These are phyloP conservation scores for Venusia cambrica DNA, from an alignment of 2,888 invertebrate species.

Conservation along the genomic window DNA sequence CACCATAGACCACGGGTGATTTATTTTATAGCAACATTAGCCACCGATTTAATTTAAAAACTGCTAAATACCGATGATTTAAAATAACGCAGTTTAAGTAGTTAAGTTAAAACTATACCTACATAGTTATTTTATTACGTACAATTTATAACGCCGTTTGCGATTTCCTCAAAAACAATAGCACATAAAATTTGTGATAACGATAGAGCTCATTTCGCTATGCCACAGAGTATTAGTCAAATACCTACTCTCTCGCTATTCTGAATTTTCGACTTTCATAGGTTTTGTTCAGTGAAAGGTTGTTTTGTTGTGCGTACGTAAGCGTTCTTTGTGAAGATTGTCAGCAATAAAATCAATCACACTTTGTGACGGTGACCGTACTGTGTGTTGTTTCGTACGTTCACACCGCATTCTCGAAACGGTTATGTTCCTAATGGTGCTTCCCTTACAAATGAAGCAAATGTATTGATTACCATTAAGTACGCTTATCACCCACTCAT, in stretches of 20 bases:
- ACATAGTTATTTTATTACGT: no score
- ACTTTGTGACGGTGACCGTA: conserved; percentile 18
- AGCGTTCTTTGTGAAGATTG: conserved; percentile 11
- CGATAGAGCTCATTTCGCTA: no score
- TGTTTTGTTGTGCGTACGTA: conserved; percentile 15
- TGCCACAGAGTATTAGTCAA: no score
- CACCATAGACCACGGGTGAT: no score
- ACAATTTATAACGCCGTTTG: conserved; percentile 46
- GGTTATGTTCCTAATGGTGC: conserved; percentile 11
- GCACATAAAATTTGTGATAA: conserved; percentile 13
- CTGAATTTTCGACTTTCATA: conserved; percentile 11
- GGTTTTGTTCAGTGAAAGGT: conserved; percentile 20
- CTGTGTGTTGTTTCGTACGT: conserved; percentile 16
- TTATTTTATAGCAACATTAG: no score
- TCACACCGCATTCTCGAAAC: conserved; percentile 19
- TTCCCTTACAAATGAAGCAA: no score
- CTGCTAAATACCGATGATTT: no score
- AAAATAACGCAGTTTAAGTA: no score
- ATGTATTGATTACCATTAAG: no score
- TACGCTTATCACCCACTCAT: no score
- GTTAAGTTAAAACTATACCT: no score
- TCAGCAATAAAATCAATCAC: conserved; percentile 18
- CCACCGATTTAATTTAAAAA: no score
- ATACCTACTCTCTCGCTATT: conserved; percentile 10
- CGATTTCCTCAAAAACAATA: conserved; percentile 35